Evolutionary conservation across 2,797 vertebrate species (phyloP).

Genomic region (Melanogrammus aeglefinus): DNA sequence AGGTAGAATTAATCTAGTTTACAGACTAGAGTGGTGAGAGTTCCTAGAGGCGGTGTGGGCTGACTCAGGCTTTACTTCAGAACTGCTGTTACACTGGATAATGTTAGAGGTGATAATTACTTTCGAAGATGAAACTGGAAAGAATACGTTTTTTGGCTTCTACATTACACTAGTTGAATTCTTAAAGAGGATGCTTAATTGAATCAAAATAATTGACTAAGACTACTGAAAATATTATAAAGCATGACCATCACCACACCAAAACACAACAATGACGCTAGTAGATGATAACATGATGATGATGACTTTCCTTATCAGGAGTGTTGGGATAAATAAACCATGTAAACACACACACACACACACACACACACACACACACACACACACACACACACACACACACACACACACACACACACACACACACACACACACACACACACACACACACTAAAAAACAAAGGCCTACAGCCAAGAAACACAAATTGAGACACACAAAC

Average conservation of each 20-base stretch:
- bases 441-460: background rate
- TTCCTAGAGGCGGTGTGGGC: constrained; percentile 69
- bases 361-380: background rate
- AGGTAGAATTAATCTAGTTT: constrained; percentile 93
- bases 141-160: background rate
- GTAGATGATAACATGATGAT: too few species aligned
- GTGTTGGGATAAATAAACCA: background rate
- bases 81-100: constrained; percentile 46
- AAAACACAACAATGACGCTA: too few species aligned
- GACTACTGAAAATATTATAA: too few species aligned
- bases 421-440: background rate
- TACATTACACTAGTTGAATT: background rate
- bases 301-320: too few species aligned
- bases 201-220: background rate
- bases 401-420: background rate
- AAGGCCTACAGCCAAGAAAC: background rate
- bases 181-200: background rate
- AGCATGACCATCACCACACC: too few species aligned
- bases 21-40: constrained; percentile 69
- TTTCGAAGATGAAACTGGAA: background rate
- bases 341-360: background rate
- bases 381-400: background rate
- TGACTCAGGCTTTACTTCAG: constrained; percentile 76
- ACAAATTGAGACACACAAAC: background rate
- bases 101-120: constrained; percentile 33